Conservation (phyloP, 2,888 invertebrate genomes). For the Dryocosmus kuriphilus region DNA sequence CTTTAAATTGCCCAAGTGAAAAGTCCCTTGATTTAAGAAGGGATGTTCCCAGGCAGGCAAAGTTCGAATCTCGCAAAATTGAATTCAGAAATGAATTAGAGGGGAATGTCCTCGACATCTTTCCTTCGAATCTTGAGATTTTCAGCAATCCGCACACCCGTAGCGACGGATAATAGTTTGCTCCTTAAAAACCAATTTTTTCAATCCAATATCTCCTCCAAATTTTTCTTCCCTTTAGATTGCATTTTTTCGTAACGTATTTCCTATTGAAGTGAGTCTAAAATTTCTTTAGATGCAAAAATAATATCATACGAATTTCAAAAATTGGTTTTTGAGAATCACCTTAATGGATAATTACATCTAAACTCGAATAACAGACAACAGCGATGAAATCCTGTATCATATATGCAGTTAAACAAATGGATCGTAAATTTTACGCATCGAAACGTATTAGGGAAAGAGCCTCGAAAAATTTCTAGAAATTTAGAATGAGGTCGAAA, state of each 20-base stretch:
- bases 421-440: conserved; percentile 47
- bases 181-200: conserved; percentile 34
- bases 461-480: conserved; percentile 42
- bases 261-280: neutral
- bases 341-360: conserved; percentile 28
- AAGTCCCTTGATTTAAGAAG: neutral
- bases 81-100: conserved; percentile 18
- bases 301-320: neutral
- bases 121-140: conserved; percentile 16
- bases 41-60: conserved; percentile 1
- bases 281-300: neutral
- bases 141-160: conserved; percentile 19
- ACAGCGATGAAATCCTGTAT: conserved; percentile 61
- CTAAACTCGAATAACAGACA: conserved; percentile 36
- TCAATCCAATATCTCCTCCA: neutral
- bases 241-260: neutral
- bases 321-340: conserved; percentile 27
- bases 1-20: conserved; percentile 10
- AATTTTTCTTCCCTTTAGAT: neutral
- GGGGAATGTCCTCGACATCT: conserved; percentile 17
- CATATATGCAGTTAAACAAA: conserved; percentile 73
- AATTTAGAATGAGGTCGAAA: conserved; percentile 9
- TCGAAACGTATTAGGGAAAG: conserved; percentile 59
- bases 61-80: conserved; percentile 31
- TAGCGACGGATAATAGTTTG: conserved; percentile 23